Conservation (phyloP, 2,888 invertebrate genomes). For the Drosophila limbata region DNA sequence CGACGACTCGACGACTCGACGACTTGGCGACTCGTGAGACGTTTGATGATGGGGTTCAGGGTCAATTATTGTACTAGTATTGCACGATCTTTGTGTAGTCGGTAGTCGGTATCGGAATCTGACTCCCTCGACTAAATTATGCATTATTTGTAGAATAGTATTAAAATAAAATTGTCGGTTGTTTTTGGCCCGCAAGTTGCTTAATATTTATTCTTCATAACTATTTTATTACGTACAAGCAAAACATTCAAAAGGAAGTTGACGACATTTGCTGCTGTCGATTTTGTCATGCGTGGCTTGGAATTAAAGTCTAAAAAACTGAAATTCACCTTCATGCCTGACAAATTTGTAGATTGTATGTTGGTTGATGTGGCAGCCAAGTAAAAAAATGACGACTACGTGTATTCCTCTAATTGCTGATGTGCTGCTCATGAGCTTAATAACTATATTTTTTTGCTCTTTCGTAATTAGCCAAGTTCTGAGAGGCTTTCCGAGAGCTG, state of each 20-base stretch:
- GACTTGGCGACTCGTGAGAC: constrained; percentile 41
- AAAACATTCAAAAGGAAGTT: constrained; percentile 67
- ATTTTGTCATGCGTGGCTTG: constrained; percentile 79
- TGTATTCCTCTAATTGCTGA: constrained; percentile 56
- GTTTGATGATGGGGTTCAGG: constrained; percentile 62
- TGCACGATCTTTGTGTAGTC: constrained; percentile 61
- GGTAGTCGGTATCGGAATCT: constrained; percentile 8
- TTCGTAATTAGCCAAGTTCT: constrained; percentile 40
- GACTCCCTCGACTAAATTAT: constrained; percentile 57
- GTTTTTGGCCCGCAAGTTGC: constrained; percentile 39
- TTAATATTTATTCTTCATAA: constrained; percentile 80
- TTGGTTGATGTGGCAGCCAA: constrained; percentile 1
- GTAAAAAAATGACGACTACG: constrained; percentile 1
- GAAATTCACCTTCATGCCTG: constrained; percentile 75
- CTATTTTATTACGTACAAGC: constrained; percentile 68
- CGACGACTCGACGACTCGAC: background rate
- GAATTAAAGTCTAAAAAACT: constrained; percentile 44
- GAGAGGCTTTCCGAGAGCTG: constrained; percentile 36
- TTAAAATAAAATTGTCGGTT: constrained; percentile 46
- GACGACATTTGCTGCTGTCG: constrained; percentile 70
- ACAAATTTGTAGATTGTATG: constrained; percentile 57
- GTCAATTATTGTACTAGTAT: constrained; percentile 62
- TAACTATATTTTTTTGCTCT: constrained; percentile 66
- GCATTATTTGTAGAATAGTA: constrained; percentile 70
- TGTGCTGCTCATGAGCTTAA: constrained; percentile 64